Base-by-base conservation (phyloP, 2,888 invertebrate species). In the Ctena decussata region DNA sequence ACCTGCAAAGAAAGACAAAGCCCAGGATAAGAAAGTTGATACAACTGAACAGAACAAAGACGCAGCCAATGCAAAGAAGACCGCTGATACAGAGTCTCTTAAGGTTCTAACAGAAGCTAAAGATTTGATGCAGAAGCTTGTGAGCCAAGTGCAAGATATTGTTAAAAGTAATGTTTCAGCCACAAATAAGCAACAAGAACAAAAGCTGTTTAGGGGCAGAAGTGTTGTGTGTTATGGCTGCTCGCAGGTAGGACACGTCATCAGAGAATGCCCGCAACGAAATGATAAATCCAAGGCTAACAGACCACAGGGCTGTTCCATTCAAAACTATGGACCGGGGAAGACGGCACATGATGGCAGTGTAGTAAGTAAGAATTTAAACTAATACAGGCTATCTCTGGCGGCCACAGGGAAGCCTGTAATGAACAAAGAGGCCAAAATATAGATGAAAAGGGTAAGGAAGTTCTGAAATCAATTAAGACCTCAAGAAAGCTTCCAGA, bases 191-290 rank as follows among this genome's bases (percentile, higher is more conserved):
- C 24, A 72, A 24, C 53, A 15, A 53, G n/a, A 30, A 21, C 6
- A 27, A 44, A 37, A 30, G 11, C 41, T n/a, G 27, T 27, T 11
- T 44, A 21, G 35, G 8, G 21, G 30, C 41, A 44, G 15, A 44
- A 37, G 30, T 5, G 44, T 72, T n/a, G 41, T 41, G 46, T 72
- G 72, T 44, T 72, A 41, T 44, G 44, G 18, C 15, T 72, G 72
- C 35, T 37, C 24, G 18, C 30, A 72, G 21, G 44, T 3, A 27
- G 72, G 72, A 15, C 72, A 72, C 24, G 30, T 15, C n/a, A 37
- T 37, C 41, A 72, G 72, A 44, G 72, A 72, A 6, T 72, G 72
- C 27, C 71, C 71, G 6, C 41, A 41, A 41, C 41, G 41, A 41
- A 41, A 41, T 41, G 41, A 41, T 41, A 41, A 41, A 41, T 41